Evolutionary conservation across 2,888 invertebrate species (phyloP).

Genomic region (Xanthia togata): DNA sequence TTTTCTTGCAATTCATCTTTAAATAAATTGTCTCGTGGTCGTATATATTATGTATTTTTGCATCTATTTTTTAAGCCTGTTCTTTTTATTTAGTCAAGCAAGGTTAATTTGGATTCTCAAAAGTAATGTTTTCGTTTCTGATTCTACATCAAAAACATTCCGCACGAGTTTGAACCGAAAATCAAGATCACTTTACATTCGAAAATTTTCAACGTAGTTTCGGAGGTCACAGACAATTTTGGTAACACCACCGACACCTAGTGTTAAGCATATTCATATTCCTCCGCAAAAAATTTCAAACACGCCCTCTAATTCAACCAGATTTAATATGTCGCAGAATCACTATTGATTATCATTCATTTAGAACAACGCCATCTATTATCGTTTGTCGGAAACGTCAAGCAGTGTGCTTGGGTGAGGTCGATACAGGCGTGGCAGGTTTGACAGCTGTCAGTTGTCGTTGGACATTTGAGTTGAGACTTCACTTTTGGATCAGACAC

Average conservation of each 20-base stretch:
- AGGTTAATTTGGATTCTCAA: background rate
- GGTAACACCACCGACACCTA: background rate
- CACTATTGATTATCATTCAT: no score
- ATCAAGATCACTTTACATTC: background rate
- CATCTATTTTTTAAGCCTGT: background rate
- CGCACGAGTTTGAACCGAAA: background rate
- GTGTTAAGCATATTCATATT: conserved; percentile 14
- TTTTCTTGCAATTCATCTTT: conserved; percentile 1
- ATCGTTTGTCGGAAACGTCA: no score
- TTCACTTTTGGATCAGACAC: no score
- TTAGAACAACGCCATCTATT: no score
- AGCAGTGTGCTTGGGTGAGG: no score
- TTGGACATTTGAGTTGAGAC: no score
- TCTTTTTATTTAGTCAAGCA: background rate
- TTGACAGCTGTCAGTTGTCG: no score
- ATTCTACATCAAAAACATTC: background rate
- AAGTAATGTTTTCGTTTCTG: background rate
- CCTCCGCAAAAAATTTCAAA: background rate
- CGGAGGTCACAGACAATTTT: background rate
- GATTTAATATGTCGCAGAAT: no score
- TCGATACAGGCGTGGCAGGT: no score
- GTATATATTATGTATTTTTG: background rate
- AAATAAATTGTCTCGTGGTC: background rate
- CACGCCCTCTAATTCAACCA: conserved; percentile 47
- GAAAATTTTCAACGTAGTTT: background rate